phyloP scores from a whole-genome alignment of 2,113 vertebrate genomes.

The Mobula birostris region DNA sequence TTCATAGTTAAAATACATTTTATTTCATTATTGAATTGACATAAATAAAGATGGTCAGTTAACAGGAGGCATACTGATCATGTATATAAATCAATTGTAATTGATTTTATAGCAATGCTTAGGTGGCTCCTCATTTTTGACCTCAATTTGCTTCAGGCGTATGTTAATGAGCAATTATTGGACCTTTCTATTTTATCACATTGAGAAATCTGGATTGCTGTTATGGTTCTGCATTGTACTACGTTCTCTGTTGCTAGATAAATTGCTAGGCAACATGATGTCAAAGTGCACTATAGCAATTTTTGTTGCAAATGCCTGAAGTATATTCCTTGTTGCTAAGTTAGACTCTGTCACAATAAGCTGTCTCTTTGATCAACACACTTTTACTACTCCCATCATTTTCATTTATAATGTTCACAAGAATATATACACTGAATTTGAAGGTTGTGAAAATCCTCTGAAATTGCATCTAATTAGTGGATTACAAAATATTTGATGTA shows the following conservation, averaged over 20 bases:
- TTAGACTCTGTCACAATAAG: background rate
- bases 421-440: background rate
- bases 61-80: background rate
- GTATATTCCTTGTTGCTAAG: background rate
- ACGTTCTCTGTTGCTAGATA: background rate
- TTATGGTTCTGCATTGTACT: background rate
- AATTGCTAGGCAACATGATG: conserved; percentile 21
- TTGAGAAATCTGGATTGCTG: background rate
- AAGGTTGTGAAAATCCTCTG: background rate
- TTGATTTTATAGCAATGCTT: background rate
- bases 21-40: background rate
- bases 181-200: background rate
- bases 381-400: background rate
- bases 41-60: background rate
- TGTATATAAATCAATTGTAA: background rate
- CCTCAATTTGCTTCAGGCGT: background rate
- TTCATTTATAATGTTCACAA: background rate
- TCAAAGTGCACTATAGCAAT: background rate
- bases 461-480: background rate
- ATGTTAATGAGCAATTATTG: background rate
- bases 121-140: background rate
- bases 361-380: background rate
- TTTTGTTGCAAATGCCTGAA: background rate
- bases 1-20: background rate
- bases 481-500: background rate